A percentile compares a stretch with the other conserved stretches of the same genome.
phyloP scores from a whole-genome alignment of 2,888 invertebrate genomes.

The Cataglyphis cursor region DNA sequence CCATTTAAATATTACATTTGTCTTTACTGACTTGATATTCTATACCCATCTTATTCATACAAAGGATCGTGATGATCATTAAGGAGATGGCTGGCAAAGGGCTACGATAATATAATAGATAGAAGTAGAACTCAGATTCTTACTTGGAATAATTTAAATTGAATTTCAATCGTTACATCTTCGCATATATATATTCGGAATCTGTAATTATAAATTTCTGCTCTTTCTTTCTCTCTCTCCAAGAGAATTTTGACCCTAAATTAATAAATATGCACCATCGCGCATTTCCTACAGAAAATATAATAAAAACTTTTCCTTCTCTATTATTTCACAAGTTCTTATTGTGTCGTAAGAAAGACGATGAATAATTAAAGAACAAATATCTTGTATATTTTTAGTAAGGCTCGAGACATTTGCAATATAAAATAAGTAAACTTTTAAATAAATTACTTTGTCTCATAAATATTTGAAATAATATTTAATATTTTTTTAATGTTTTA shows the following conservation, averaged over 20 bases:
- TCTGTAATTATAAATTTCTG: not conserved
- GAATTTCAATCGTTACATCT: not conserved
- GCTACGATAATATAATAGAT: not conserved
- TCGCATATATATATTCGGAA: not conserved
- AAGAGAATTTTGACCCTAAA: not conserved
- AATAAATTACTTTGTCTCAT: no score
- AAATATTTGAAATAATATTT: not conserved
- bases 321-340: not conserved
- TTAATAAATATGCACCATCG: not conserved
- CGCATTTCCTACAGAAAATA: not conserved
- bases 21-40: not conserved
- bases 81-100: not conserved
- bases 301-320: not conserved
- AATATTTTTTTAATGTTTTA: not conserved
- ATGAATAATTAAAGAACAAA: not conserved
- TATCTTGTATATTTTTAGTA: not conserved
- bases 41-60: not conserved
- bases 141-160: not conserved
- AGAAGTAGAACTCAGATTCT: not conserved
- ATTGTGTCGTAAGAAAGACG: not conserved
- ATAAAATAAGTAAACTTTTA: not conserved
- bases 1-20: not conserved
- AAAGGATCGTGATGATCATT: conserved; percentile 22
- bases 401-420: not conserved
- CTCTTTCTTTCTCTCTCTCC: not conserved